Evolutionary conservation across 2,113 vertebrate genomes (phyloP).

Genomic region (Sarotherodon lohbergeri): DNA sequence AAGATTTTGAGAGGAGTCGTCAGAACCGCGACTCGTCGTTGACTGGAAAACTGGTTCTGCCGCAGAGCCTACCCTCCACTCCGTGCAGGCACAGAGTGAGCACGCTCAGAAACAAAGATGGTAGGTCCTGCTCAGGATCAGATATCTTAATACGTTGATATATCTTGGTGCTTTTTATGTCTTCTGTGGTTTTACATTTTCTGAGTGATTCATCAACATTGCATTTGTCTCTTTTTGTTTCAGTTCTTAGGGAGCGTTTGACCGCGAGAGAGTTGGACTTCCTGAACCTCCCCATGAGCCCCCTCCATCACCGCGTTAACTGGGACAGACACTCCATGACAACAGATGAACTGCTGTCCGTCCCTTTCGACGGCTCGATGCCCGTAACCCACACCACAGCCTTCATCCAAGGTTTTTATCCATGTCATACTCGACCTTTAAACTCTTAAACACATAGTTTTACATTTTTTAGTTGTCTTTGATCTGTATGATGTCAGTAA

Average conservation of each 20-base stretch:
- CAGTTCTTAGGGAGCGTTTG: constrained; percentile 67
- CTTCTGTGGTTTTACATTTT: background rate
- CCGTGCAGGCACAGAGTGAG: background rate
- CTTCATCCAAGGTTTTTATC: background rate
- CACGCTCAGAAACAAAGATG: constrained; percentile 60
- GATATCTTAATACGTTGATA: background rate
- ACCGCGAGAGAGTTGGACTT: constrained; percentile 66
- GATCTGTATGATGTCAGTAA: background rate
- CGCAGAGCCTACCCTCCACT: background rate
- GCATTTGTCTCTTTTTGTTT: background rate
- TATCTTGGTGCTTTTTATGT: background rate
- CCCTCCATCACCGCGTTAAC: constrained; percentile 45
- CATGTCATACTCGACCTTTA: background rate
- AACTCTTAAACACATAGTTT: background rate
- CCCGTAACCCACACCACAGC: constrained; percentile 57
- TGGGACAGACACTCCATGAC: constrained; percentile 78
- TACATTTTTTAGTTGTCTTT: background rate
- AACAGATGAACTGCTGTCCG: constrained; percentile 82
- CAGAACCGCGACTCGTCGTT: background rate
- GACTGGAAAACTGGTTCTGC: constrained; percentile 56
- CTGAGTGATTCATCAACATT: background rate
- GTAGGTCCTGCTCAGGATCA: constrained; percentile 24
- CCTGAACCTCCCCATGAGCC: constrained; percentile 58
- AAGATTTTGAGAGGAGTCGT: constrained; percentile 76
- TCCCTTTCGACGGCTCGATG: constrained; percentile 79